A percentile compares a stretch with the other conserved stretches of the same genome.
Evolutionary conservation across 2,888 invertebrate species (phyloP).

Genomic region (Automeris io): DNA sequence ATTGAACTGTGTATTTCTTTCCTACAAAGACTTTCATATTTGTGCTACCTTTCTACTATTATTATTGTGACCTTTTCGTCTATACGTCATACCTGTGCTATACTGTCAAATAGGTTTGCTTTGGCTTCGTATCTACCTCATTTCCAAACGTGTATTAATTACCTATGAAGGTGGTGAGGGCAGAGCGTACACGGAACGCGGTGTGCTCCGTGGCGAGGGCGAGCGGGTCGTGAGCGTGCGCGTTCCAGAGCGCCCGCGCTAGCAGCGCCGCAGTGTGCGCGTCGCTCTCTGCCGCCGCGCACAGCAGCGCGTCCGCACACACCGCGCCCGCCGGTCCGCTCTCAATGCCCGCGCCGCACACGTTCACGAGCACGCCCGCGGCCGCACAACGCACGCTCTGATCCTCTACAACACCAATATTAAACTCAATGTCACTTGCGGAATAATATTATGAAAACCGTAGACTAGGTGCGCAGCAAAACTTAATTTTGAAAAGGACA

Average conservation of each 20-base stretch:
- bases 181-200: constrained; percentile 41
- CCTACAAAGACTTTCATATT: too few relatives aligned
- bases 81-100: too few relatives aligned
- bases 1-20: too few relatives aligned
- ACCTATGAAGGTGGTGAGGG: constrained; percentile 83
- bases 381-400: constrained; percentile 84
- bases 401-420: constrained; percentile 58
- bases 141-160: constrained; percentile 44
- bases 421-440: too few relatives aligned
- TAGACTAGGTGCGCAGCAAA: too few relatives aligned
- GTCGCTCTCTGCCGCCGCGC: constrained; percentile 71
- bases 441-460: too few relatives aligned
- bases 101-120: too few relatives aligned
- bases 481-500: too few relatives aligned
- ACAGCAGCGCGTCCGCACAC: constrained; percentile 38
- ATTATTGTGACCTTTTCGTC: too few relatives aligned
- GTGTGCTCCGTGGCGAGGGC: constrained; percentile 21
- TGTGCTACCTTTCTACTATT: too few relatives aligned
- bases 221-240: constrained; percentile 44
- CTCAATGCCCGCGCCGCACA: constrained; percentile 62
- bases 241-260: constrained; percentile 44
- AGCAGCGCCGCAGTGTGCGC: constrained; percentile 32
- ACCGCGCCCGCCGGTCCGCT: constrained; percentile 41
- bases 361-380: constrained; percentile 89
- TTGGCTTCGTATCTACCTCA: neutral